These are phyloP conservation scores for Xenopus borealis DNA, from an alignment of 2,113 vertebrate genomes.

Conservation along the genomic window DNA sequence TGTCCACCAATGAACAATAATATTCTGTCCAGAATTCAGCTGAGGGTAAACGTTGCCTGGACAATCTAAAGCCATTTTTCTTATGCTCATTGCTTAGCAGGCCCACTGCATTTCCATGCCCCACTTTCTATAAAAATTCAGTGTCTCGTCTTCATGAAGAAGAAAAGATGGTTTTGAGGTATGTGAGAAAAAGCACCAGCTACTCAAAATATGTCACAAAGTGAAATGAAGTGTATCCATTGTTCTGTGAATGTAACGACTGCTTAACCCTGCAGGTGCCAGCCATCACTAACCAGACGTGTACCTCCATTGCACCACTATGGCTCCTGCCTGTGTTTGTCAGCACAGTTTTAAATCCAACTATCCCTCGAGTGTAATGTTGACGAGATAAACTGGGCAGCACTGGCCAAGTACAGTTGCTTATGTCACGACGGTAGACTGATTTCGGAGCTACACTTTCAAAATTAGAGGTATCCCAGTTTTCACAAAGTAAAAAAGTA, in stretches of 20 bases:
- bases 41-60: neutral
- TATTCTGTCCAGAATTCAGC: neutral
- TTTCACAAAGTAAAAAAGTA: too few relatives aligned
- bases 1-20: neutral
- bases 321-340: too few relatives aligned
- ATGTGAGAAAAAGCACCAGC: conserved; percentile 37
- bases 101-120: conserved; percentile 5
- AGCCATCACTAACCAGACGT: too few relatives aligned
- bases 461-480: too few relatives aligned
- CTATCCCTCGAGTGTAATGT: too few relatives aligned
- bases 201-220: conserved; percentile 1
- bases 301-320: too few relatives aligned
- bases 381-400: too few relatives aligned
- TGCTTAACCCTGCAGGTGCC: neutral
- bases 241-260: neutral
- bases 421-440: neutral
- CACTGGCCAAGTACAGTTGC: neutral
- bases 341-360: too few relatives aligned
- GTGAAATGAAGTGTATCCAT: too few relatives aligned
- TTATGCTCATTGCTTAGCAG: conserved; percentile 4
- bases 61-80: conserved; percentile 9
- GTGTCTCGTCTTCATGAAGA: conserved; percentile 23
- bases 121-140: conserved; percentile 17
- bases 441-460: too few relatives aligned
- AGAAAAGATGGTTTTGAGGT: conserved; percentile 35